phyloP scores from a whole-genome alignment of 2,113 vertebrate species.

The Himantopus leucocephalus region DNA sequence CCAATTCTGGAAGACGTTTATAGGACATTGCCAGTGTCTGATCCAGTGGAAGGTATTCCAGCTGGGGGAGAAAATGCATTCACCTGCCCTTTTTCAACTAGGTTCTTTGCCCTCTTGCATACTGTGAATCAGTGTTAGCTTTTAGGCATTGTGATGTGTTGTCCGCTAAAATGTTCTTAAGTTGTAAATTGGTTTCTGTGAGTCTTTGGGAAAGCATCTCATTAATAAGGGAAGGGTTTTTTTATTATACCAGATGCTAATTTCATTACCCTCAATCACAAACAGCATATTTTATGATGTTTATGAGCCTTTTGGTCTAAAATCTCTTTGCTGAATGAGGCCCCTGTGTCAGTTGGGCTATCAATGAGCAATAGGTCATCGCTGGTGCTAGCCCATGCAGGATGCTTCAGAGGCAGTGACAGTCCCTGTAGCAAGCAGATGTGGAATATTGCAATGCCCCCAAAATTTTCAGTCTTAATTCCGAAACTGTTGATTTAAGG shows the following conservation, averaged over 20 bases:
- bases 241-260: not conserved
- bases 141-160: not conserved
- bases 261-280: not conserved
- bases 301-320: not conserved
- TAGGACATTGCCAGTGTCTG: not conserved
- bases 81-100: not conserved
- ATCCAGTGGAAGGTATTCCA: not conserved
- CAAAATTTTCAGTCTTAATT: not conserved
- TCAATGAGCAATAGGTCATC: not conserved
- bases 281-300: not conserved
- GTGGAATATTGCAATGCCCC: not conserved
- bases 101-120: not conserved
- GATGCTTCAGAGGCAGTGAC: not conserved
- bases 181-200: not conserved
- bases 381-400: not conserved
- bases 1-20: constrained; percentile 24
- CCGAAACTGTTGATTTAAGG: not conserved
- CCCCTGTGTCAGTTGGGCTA: not conserved
- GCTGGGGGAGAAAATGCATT: not conserved
- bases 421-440: not conserved
- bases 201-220: not conserved
- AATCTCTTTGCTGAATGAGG: not conserved
- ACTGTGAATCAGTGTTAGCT: not conserved
- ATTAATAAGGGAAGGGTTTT: not conserved
- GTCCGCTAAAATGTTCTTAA: not conserved